These are phyloP conservation scores for Chunga burmeisteri DNA, from an alignment of 2,113 vertebrate genomes.

Conservation along the genomic window DNA sequence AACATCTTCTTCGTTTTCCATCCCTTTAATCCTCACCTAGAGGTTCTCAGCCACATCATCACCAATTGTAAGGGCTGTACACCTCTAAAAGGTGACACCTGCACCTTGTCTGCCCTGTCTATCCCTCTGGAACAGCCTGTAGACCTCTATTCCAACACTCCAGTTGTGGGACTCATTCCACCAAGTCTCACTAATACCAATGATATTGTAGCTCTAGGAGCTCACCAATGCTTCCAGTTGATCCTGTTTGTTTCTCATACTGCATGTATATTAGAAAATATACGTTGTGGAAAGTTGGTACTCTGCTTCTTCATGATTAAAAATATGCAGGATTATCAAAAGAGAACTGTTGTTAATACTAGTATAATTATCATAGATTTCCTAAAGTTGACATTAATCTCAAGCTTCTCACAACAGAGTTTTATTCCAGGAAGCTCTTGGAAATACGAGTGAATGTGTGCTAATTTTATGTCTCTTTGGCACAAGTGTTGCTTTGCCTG, in stretches of 20 bases:
- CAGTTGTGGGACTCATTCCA: rapidly evolving
- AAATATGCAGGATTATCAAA: neutral
- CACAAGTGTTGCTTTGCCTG: constrained; percentile 38
- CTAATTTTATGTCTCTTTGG: constrained; percentile 39
- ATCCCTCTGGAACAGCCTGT: neutral
- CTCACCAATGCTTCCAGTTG: neutral
- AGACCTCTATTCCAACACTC: neutral
- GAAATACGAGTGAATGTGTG: constrained; percentile 42
- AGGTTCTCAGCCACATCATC: neutral
- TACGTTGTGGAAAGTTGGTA: neutral
- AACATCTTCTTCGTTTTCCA: neutral
- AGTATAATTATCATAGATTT: neutral
- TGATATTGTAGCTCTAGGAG: neutral
- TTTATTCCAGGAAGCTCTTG: constrained; percentile 41
- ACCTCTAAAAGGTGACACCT: no score
- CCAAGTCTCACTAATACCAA: neutral
- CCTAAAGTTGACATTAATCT: neutral
- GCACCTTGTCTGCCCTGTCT: neutral
- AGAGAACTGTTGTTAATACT: neutral
- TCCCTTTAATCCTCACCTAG: neutral
- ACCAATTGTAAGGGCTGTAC: neutral
- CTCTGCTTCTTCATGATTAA: neutral
- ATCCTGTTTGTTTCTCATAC: neutral
- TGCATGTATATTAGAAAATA: neutral
- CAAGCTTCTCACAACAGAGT: neutral